Conservation (phyloP, 53 echinoderm and acorn worm genomes). For the Glandiceps talaboti region DNA sequence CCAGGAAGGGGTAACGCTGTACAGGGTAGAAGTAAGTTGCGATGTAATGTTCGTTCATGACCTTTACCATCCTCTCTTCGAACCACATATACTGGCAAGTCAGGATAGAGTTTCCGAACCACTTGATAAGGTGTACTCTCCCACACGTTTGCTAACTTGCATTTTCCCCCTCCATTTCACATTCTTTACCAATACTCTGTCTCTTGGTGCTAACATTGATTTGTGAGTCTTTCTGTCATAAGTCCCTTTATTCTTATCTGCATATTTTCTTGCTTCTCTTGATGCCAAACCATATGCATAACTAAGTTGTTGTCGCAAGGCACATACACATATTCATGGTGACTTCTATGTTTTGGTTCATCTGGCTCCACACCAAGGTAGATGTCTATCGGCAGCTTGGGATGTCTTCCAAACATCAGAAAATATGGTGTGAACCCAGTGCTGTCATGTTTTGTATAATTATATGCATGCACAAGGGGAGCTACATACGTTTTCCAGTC, state of each 20-base stretch:
- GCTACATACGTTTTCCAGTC: no score
- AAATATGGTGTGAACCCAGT: neutral
- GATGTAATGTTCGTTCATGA: constrained; percentile 11
- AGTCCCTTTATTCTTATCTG: neutral
- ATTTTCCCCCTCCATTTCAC: constrained; percentile 3
- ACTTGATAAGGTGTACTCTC: neutral
- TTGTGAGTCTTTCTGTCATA: constrained; percentile 3
- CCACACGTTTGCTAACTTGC: neutral
- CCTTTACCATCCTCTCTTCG: constrained; percentile 18
- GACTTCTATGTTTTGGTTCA: neutral
- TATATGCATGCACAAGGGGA: neutral
- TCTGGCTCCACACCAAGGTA: neutral
- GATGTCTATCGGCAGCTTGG: neutral
- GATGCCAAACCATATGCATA: constrained; percentile 12
- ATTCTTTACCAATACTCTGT: constrained; percentile 27
- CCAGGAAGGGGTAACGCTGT: constrained; percentile 6
- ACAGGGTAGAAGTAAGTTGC: constrained; percentile 31
- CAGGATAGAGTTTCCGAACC: constrained; percentile 7
- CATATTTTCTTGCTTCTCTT: neutral
- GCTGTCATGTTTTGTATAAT: neutral
- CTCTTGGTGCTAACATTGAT: constrained; percentile 15
- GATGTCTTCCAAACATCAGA: neutral
- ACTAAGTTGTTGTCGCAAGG: neutral
- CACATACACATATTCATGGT: neutral
- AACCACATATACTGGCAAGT: constrained; percentile 26